phyloP scores from a whole-genome alignment of 2,113 vertebrate species.

The Marcusenius ussheri region DNA sequence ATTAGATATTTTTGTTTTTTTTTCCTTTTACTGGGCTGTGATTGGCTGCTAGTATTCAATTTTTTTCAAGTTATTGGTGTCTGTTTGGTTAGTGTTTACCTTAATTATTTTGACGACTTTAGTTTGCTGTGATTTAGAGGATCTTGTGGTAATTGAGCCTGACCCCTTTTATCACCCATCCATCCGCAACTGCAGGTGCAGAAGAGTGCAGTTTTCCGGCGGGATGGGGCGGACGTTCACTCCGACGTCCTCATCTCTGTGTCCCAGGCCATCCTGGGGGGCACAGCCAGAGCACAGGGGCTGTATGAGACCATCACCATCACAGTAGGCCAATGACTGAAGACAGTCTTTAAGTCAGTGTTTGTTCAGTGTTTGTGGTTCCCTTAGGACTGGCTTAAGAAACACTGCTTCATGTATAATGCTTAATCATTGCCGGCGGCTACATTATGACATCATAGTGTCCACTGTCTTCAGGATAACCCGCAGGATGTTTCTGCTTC shows the following conservation, averaged over 20 bases:
- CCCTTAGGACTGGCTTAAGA: neutral
- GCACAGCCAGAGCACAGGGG: slow-evolving; percentile 78
- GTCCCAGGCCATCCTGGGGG: slow-evolving; percentile 88
- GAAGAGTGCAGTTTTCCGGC: slow-evolving; percentile 81
- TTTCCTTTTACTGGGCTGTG: neutral
- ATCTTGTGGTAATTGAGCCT: neutral
- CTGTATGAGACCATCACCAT: slow-evolving; percentile 85
- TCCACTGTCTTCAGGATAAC: neutral
- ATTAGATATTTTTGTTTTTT: neutral
- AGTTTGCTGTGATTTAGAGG: neutral
- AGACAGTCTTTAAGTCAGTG: neutral
- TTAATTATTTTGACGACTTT: neutral
- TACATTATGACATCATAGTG: neutral
- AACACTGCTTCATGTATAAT: neutral
- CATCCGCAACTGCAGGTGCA: slow-evolving; percentile 71
- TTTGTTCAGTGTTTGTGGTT: neutral
- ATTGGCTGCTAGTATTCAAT: neutral
- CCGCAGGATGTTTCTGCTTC: neutral
- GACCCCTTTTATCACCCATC: neutral
- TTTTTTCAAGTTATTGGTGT: neutral
- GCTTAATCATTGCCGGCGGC: neutral
- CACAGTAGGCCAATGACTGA: slow-evolving; percentile 59
- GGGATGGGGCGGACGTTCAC: slow-evolving; percentile 86
- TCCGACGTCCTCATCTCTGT: slow-evolving; percentile 81
- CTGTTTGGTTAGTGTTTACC: neutral